Conservation (phyloP, 2,888 invertebrate species). For the Cybosia mesomella region DNA sequence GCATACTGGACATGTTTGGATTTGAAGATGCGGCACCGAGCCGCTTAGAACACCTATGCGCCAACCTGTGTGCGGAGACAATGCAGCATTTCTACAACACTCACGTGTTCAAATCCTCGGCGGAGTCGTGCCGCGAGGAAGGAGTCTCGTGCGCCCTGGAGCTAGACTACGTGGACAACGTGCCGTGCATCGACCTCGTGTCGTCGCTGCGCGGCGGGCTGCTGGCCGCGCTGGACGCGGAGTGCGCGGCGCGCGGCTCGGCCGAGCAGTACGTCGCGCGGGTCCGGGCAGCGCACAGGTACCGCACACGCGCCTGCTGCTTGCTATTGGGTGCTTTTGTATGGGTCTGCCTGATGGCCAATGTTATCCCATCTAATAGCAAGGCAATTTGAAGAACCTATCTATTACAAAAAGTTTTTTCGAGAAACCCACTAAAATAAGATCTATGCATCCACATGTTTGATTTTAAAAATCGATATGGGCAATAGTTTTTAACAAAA, state of each 20-base stretch:
- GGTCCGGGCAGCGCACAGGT: constrained; percentile 73
- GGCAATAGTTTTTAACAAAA: background rate
- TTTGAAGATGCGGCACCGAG: constrained; percentile 97
- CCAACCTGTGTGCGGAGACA: constrained; percentile 98
- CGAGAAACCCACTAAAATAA: no score
- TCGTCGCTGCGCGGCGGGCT: constrained; percentile 97
- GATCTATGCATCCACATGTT: no score
- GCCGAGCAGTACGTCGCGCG: constrained; percentile 81
- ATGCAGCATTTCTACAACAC: constrained; percentile 99
- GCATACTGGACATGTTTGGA: constrained; percentile 98
- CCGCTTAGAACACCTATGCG: constrained; percentile 97
- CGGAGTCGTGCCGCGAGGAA: constrained; percentile 97
- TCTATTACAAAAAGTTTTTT: no score
- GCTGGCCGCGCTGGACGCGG: constrained; percentile 96
- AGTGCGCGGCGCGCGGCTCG: constrained; percentile 94
- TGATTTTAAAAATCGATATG: no score
- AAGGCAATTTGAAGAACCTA: no score
- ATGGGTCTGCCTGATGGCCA: background rate
- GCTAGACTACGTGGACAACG: constrained; percentile 97
- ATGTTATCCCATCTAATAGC: no score
- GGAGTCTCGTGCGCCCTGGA: constrained; percentile 96
- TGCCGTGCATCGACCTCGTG: constrained; percentile 97
- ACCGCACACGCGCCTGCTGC: no score
- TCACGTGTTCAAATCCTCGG: constrained; percentile 97
- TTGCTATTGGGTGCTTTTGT: background rate